phyloP scores from a whole-genome alignment of 2,797 vertebrate species.

The Pempheris klunzingeri region DNA sequence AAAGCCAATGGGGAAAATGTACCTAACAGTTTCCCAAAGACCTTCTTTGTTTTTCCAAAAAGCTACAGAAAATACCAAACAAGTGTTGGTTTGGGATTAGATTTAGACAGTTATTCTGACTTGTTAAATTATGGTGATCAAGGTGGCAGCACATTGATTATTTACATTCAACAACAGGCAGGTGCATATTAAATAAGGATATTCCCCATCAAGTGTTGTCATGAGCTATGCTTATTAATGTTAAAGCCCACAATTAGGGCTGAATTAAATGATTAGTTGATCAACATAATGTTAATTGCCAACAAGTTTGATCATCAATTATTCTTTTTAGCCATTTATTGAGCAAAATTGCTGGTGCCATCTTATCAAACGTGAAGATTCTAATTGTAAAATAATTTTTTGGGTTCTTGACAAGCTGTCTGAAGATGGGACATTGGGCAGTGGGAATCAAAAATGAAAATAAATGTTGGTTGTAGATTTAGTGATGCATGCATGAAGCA shows the following conservation, averaged over 20 bases:
- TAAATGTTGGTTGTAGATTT: not conserved
- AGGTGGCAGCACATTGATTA: not conserved
- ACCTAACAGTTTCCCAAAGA: not conserved
- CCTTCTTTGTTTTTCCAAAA: slow-evolving; percentile 1
- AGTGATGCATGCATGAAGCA: not conserved
- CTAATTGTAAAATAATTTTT: not conserved
- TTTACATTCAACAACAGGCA: slow-evolving; percentile 15
- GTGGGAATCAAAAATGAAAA: not conserved
- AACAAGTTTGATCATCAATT: not conserved
- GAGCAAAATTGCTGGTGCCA: not conserved
- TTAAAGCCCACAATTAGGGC: not conserved
- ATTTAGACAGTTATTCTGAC: not conserved
- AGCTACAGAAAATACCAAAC: not conserved
- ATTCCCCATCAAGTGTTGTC: slow-evolving; percentile 2
- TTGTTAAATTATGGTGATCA: not conserved
- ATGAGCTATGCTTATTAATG: not conserved
- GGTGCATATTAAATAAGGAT: slow-evolving; percentile 1
- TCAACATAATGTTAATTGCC: not conserved
- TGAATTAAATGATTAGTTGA: not conserved
- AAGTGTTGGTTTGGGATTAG: not conserved
- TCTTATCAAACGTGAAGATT: not conserved
- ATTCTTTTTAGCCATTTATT: not conserved
- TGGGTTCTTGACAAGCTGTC: not conserved
- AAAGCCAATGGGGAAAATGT: not conserved
- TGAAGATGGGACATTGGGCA: not conserved